Percentiles rank a stretch among this genome's conserved stretches.
Conservation (phyloP, 2,888 invertebrate genomes). For the Palloptera scutellata region DNA sequence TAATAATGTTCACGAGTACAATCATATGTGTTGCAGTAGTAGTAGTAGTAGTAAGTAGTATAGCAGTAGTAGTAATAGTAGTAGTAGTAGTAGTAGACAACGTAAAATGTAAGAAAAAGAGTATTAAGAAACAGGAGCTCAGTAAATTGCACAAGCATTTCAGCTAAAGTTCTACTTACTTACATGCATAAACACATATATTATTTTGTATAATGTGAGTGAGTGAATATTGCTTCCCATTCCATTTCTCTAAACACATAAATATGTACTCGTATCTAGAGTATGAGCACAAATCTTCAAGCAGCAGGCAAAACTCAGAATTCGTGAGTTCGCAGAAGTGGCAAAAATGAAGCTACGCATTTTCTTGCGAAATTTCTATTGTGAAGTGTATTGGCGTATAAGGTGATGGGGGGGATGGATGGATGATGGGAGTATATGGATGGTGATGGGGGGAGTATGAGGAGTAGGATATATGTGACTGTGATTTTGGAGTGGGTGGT, state of each 20-base stretch:
- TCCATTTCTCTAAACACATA: too few species aligned
- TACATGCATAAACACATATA: too few species aligned
- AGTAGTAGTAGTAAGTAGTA: not conserved
- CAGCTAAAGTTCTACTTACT: too few species aligned
- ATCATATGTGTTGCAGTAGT: not conserved
- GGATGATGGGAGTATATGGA: too few species aligned
- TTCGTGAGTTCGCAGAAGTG: not conserved
- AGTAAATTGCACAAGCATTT: constrained; percentile 37
- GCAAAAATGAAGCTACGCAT: not conserved
- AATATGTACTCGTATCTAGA: too few species aligned
- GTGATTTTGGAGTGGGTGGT: too few species aligned
- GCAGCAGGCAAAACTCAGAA: not conserved
- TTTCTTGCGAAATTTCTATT: constrained; percentile 8
- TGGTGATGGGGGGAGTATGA: too few species aligned
- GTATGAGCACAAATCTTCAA: too few species aligned
- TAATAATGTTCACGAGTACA: not conserved
- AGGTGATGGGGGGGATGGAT: too few species aligned
- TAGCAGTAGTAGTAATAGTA: not conserved
- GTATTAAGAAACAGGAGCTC: constrained; percentile 53
- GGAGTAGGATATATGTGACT: too few species aligned
- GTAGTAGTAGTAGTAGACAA: not conserved
- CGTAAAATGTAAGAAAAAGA: constrained; percentile 21
- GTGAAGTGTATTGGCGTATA: not conserved
- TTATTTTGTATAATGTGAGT: too few species aligned
- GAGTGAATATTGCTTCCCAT: too few species aligned